Evolutionary conservation across 1,140 invertebrate genomes (phyloP), one percentile per base, ranked within the genome.

Genomic region (Mizuhopecten yessoensis): DNA sequence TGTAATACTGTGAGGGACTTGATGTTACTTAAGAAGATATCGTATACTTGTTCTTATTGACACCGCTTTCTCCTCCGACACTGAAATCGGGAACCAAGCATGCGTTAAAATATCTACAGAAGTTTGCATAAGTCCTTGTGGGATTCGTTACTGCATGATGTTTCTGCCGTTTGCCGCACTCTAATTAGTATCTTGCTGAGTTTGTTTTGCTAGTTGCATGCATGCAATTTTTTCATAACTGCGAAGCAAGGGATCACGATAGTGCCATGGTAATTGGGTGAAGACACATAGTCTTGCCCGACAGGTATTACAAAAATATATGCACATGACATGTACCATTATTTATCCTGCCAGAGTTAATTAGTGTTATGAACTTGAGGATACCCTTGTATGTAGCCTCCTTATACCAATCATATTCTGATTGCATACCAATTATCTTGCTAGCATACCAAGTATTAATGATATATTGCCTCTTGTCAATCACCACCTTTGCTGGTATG

Each of bases 221-320:
- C 57, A 75, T 75, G 57, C 29, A 75, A 75, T 75, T 75, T 75
- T 75, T 13, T 75, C n/a, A 75, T 75, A 75, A 75, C 57, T 75
- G 57, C 57, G n/a, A 75, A n/a, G 57, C 23, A 75, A 75, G n/a
- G 57, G 23, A 75, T 75, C 23, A n/a, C 3, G 23, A n/a, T 75
- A 75, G 57, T 75, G n/a, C 57, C n/a, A 9, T 17, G 17, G 57
- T 75, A 75, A 75, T 75, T 75, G 57, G 57, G 57, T 75, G 29
- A 75, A 75, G 57, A 75, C 57, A n/a, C 57, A 75, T 75, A 75
- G 57, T 75, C 57, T 75, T 75, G 57, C 23, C 57, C 29, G 57
- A 75, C 57, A 75, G 57, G 23, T 75, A 75, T 75, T 75, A 75
- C 57, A 75, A 75, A 75, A 75, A 75, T 75, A 75, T 75, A 75